A percentile compares a stretch with the other conserved stretches of the same genome.
Evolutionary conservation across 2,113 vertebrate species (phyloP).

Genomic region (Electrona antarctica): DNA sequence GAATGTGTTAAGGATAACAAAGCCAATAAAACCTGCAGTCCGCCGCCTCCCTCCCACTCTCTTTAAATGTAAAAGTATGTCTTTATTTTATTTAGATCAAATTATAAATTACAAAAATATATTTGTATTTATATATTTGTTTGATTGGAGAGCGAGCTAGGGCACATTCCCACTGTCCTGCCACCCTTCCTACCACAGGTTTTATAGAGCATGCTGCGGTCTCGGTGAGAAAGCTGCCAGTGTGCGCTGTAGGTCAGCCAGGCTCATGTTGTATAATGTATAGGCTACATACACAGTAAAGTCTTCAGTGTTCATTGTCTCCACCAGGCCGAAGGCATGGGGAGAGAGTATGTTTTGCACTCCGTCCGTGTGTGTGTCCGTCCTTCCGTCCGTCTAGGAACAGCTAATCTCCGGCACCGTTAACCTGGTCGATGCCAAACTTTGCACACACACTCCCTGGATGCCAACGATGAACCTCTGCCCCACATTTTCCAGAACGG

Average conservation of each 20-base stretch:
- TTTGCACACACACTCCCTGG: no score
- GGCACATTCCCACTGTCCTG: conserved; percentile 11
- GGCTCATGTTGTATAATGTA: conserved; percentile 25
- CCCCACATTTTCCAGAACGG: no score
- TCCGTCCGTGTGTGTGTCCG: no score
- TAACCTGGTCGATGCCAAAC: no score
- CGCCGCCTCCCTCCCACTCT: conserved; percentile 49
- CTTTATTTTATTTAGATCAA: conserved; percentile 29
- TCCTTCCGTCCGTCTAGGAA: no score
- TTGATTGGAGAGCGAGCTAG: conserved; percentile 29
- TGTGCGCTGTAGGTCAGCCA: conserved; percentile 14
- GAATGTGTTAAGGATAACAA: conserved; percentile 44
- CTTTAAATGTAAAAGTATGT: conserved; percentile 30
- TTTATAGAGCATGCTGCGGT: conserved; percentile 47
- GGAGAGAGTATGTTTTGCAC: no score
- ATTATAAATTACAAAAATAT: conserved; percentile 14
- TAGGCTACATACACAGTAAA: background rate
- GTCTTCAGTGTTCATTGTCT: no score
- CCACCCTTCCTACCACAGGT: conserved; percentile 41
- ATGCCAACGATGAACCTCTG: no score
- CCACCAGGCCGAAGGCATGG: no score
- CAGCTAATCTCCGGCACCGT: no score
- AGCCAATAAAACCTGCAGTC: conserved; percentile 56
- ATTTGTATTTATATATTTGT: background rate
- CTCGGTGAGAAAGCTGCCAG: conserved; percentile 35